Percentiles rank a stretch among this genome's conserved stretches.
Conservation (phyloP, 2,888 invertebrate genomes). For the Platycheirus albimanus region DNA sequence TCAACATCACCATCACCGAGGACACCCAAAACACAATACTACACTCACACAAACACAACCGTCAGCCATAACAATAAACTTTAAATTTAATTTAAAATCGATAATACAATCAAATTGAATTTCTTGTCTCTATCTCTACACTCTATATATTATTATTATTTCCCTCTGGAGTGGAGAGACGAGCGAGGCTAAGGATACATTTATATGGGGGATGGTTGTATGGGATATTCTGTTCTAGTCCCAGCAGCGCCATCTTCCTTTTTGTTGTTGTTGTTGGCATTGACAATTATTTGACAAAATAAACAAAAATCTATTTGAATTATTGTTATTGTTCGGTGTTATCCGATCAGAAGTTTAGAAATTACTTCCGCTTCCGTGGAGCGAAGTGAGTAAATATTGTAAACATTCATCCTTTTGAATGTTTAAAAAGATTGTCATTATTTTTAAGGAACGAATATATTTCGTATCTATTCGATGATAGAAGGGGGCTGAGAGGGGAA, state of each 20-base stretch:
- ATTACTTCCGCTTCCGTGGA: constrained; percentile 61
- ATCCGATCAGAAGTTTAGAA: constrained; percentile 62
- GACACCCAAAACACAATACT: no score
- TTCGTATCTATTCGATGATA: no score
- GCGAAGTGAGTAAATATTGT: constrained; percentile 42
- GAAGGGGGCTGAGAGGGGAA: not conserved
- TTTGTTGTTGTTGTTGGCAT: no score
- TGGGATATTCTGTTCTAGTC: no score
- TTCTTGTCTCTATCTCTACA: constrained; percentile 18
- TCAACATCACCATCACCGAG: no score
- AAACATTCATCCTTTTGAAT: not conserved
- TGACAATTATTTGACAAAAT: constrained; percentile 47
- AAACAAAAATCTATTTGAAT: constrained; percentile 43
- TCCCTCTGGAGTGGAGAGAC: not conserved
- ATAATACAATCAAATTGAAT: constrained; percentile 58
- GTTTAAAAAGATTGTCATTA: not conserved
- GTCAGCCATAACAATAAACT: constrained; percentile 53
- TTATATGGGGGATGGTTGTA: no score
- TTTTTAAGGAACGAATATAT: not conserved
- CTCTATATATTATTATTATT: constrained; percentile 11
- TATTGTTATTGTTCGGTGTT: constrained; percentile 61
- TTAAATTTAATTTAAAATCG: constrained; percentile 61
- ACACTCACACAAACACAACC: constrained; percentile 14
- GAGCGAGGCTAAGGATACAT: no score
- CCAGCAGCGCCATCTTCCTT: no score